Percentiles rank a stretch among this genome's conserved stretches.
Conservation (phyloP, 2,113 vertebrate species). For the Sinocyclocheilus anophthalmus region DNA sequence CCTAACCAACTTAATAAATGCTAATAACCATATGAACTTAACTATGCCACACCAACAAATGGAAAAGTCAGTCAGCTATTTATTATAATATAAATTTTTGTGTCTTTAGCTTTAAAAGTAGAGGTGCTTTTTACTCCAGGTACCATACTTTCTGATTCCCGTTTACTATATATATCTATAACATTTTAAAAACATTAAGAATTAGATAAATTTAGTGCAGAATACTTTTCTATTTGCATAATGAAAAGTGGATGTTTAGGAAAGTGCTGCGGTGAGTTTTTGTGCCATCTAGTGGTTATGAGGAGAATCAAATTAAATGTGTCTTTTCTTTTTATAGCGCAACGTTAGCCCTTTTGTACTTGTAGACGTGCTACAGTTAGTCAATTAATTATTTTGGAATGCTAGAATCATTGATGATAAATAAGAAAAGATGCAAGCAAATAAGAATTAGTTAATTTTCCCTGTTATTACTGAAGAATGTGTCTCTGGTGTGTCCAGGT, state of each 20-base stretch:
- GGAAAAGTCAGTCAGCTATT: neutral
- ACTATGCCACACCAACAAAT: neutral
- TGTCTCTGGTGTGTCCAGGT: conserved; percentile 75
- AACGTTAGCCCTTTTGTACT: neutral
- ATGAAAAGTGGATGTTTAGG: neutral
- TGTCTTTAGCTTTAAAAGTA: neutral
- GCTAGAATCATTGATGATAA: conserved; percentile 5
- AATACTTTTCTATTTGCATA: neutral
- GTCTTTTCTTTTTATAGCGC: neutral
- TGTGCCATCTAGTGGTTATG: neutral
- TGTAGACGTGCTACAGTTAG: conserved; percentile 5
- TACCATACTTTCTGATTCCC: neutral
- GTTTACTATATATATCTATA: neutral
- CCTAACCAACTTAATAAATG: neutral
- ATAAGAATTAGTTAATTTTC: neutral
- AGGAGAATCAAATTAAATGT: neutral
- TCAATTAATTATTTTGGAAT: neutral
- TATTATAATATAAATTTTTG: neutral
- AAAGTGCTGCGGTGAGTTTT: neutral
- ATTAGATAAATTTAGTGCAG: neutral
- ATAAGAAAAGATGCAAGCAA: neutral
- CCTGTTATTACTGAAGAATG: neutral
- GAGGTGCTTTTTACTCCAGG: neutral
- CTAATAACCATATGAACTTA: neutral
- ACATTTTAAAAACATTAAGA: neutral